Evolutionary conservation across 2,888 invertebrate species (phyloP).

Genomic region (Drosophila macrothrix): DNA sequence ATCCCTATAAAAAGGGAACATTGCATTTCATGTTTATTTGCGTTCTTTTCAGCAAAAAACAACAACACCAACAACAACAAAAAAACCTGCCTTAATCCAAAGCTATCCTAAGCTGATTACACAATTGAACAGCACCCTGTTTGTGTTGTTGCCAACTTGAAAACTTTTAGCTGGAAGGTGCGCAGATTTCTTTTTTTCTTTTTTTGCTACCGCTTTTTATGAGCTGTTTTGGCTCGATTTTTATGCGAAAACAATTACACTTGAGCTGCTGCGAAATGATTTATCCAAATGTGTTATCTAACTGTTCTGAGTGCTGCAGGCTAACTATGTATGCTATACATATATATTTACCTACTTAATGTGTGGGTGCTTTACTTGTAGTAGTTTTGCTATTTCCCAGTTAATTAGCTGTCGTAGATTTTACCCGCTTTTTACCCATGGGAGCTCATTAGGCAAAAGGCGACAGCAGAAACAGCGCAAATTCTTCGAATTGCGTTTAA

Average conservation of each 20-base stretch:
- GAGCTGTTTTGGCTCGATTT: constrained; percentile 54
- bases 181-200: background rate
- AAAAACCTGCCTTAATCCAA: background rate
- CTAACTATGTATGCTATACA: constrained; percentile 24
- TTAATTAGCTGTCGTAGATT: constrained; percentile 68
- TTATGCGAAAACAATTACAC: constrained; percentile 76
- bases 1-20: background rate
- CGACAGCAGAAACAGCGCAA: constrained; percentile 36
- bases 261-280: constrained; percentile 54
- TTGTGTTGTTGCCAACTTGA: background rate
- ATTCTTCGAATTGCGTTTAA: constrained; percentile 68
- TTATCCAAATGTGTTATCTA: constrained; percentile 37
- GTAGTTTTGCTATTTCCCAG: constrained; percentile 36
- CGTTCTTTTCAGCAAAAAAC: background rate
- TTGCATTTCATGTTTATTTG: background rate
- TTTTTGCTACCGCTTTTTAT: constrained; percentile 43
- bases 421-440: constrained; percentile 22
- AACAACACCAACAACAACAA: background rate
- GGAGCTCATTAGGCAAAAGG: constrained; percentile 56
- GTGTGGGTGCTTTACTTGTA: constrained; percentile 16
- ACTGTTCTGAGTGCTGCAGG: constrained; percentile 33
- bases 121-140: background rate
- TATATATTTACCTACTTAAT: constrained; percentile 14
- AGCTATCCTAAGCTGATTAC: background rate
- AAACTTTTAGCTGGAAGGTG: constrained; percentile 28